phyloP scores from a whole-genome alignment of 2,888 invertebrate genomes.

The Drosophila meridiana region DNA sequence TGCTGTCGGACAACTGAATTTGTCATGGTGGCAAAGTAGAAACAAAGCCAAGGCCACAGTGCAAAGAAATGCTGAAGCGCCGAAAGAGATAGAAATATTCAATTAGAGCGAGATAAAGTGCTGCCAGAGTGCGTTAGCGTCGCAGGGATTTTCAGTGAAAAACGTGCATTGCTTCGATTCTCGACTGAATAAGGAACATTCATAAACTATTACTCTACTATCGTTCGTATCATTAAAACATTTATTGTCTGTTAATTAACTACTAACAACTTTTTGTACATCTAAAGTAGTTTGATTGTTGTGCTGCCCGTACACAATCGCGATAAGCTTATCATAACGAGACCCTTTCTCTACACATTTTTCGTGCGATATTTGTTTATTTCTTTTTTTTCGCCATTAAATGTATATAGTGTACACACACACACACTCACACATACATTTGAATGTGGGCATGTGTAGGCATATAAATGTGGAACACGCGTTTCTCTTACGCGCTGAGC shows the following conservation, averaged over 20 bases:
- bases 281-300: neutral
- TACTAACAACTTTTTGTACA: neutral
- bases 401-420: slow-evolving; percentile 1
- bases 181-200: neutral
- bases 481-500: slow-evolving; percentile 9
- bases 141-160: slow-evolving; percentile 18
- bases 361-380: slow-evolving; percentile 1
- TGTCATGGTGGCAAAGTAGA: slow-evolving; percentile 69
- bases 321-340: slow-evolving; percentile 6
- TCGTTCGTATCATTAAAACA: neutral
- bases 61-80: slow-evolving; percentile 23
- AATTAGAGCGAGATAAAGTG: neutral
- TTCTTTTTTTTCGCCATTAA: neutral
- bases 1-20: slow-evolving; percentile 74
- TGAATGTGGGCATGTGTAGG: neutral
- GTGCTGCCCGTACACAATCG: neutral
- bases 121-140: slow-evolving; percentile 19
- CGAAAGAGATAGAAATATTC: slow-evolving; percentile 8
- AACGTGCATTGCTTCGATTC: slow-evolving; percentile 16
- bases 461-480: slow-evolving; percentile 4
- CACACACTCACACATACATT: neutral
- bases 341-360: neutral
- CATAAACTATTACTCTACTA: neutral
- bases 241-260: neutral
- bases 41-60: slow-evolving; percentile 71